Base-by-base conservation (phyloP, 1,140 invertebrate species). In the Drosophila kikkawai region DNA sequence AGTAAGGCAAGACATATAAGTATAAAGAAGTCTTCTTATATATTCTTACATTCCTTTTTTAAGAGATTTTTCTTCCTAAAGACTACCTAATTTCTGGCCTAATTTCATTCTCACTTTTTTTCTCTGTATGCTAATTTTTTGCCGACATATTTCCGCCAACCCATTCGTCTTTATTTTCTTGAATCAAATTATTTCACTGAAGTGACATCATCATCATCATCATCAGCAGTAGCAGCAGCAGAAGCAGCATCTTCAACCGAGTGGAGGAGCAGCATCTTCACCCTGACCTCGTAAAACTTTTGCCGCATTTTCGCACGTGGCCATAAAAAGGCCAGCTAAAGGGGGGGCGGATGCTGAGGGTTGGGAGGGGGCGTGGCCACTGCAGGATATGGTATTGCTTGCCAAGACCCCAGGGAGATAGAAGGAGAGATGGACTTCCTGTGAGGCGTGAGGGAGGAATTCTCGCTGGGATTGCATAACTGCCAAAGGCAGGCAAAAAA, bases 201-300 rank as follows among this genome's bases (percentile, higher is more conserved):
- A 65, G 70, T 86, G 82, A 86, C 82, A 86, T 86, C 82, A 85
- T 81, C 61, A 57, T 61, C 58, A 32, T 47, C 41, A 48, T 12
- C 44, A 44, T 37, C 44, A 60, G 29, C 36, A 37, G 42, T 48
- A 66, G 42, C 3, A 77, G 36, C 64, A 58, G 48, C 51, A 32
- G 29, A 17, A 19, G 22, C 26, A 37, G 45, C 64, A 59, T 39
- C 47, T 42, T 58, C 45, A 51, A 29, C 36, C 57, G 34, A 55
- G 53, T 47, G 75, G 47, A 66, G 59, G 19, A 79, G 37, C 69
- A 59, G 50, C 66, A 56, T 58, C 75, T 79, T 85, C 60, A 85
- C 82, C 82, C 82, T 85, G 82, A 85, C 82, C 82, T 85, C 82
- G 63, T 81, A 84, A 79, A 80, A 69, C 68, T 74, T 69, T 78